These are phyloP conservation scores for Phaonia tiefii DNA, from an alignment of 2,888 invertebrate species.

Conservation along the genomic window DNA sequence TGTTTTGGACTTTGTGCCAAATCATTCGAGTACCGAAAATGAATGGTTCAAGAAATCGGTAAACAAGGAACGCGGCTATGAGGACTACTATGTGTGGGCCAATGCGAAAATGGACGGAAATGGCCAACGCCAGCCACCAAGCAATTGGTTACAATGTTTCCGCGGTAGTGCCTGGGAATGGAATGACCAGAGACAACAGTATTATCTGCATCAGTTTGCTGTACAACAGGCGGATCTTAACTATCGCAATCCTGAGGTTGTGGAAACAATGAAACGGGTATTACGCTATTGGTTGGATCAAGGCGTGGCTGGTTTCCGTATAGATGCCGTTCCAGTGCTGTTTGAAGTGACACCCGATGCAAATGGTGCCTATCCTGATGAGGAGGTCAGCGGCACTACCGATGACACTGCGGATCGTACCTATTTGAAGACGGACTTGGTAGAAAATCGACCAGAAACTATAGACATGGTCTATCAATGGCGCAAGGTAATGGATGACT, in stretches of 20 bases:
- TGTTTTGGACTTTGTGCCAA: conserved; percentile 85
- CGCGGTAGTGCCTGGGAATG: conserved; percentile 85
- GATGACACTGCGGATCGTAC: conserved; percentile 81
- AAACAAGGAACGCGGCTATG: conserved; percentile 82
- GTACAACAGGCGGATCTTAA: conserved; percentile 86
- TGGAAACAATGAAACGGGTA: conserved; percentile 84
- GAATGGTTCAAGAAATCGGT: conserved; percentile 86
- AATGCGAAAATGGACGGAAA: conserved; percentile 69
- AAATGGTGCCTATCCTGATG: conserved; percentile 82
- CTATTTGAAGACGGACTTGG: conserved; percentile 82
- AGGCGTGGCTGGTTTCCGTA: conserved; percentile 88
- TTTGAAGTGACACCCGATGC: conserved; percentile 81
- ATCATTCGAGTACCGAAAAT: conserved; percentile 80
- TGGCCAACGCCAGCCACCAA: conserved; percentile 78
- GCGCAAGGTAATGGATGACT: conserved; percentile 83
- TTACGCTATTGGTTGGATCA: conserved; percentile 87
- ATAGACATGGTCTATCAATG: conserved; percentile 80
- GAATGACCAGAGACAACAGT: conserved; percentile 82
- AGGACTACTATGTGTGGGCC: conserved; percentile 87
- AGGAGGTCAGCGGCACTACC: conserved; percentile 80
- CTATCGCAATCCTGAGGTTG: conserved; percentile 84
- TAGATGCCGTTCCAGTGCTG: conserved; percentile 81
- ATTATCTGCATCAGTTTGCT: conserved; percentile 84
- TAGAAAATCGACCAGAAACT: conserved; percentile 82
- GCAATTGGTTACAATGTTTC: conserved; percentile 81